Percentiles rank a stretch among this genome's conserved stretches.
Conservation (phyloP, 92 coral and sea anemone genomes). For the Micromussa lordhowensis region DNA sequence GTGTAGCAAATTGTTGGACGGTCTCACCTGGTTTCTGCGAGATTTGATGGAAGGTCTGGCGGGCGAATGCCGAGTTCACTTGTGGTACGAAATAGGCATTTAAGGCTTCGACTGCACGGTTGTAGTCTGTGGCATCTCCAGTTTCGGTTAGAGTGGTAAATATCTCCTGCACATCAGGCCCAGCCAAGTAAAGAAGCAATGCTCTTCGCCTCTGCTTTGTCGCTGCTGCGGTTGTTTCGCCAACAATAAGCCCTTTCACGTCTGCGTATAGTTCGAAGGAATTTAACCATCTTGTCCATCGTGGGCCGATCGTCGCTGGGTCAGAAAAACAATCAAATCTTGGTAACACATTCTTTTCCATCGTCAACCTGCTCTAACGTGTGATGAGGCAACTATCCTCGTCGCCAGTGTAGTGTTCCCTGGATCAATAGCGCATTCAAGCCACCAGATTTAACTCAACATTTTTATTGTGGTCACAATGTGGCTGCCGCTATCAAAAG, state of each 20-base stretch:
- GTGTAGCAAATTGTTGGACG: slow-evolving; percentile 8
- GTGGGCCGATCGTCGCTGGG: slow-evolving; percentile 13
- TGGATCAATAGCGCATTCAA: slow-evolving; percentile 3
- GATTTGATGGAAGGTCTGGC: slow-evolving; percentile 48
- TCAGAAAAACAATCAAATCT: slow-evolving; percentile 21
- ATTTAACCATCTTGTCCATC: too few relatives aligned
- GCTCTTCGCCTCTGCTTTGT: slow-evolving; percentile 57
- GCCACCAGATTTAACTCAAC: too few relatives aligned
- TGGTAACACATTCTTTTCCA: slow-evolving; percentile 15
- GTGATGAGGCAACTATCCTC: not conserved
- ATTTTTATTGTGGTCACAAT: too few relatives aligned
- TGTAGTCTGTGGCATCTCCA: slow-evolving; percentile 3
- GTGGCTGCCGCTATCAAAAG: too few relatives aligned
- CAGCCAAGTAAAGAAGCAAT: slow-evolving; percentile 51
- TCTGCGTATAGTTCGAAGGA: slow-evolving; percentile 53
- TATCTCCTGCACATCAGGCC: too few relatives aligned
- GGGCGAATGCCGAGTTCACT: slow-evolving; percentile 55
- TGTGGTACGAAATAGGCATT: slow-evolving; percentile 15
- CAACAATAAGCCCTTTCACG: slow-evolving; percentile 46
- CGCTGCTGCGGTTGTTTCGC: not conserved
- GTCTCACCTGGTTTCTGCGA: too few relatives aligned
- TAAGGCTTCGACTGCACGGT: not conserved
- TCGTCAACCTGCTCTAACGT: too few relatives aligned
- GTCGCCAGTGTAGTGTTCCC: slow-evolving; percentile 38
- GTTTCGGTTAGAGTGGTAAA: slow-evolving; percentile 9